phyloP scores from a whole-genome alignment of 2,113 vertebrate species.

The Asarcornis scutulata region DNA sequence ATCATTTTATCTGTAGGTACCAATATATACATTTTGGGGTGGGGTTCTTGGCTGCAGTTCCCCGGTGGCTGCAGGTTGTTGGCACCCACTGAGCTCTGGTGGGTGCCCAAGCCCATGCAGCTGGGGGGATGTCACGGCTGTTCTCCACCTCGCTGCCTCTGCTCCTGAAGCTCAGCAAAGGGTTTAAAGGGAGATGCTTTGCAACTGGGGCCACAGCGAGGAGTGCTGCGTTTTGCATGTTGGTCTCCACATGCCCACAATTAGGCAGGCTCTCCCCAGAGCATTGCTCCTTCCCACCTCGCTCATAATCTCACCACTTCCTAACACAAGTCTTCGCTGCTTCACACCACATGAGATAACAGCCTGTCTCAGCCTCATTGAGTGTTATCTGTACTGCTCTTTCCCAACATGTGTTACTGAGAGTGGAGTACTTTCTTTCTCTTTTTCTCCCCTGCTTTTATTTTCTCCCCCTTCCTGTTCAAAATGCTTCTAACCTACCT shows the following conservation, averaged over 20 bases:
- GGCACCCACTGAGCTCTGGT: not conserved
- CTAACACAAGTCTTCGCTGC: not conserved
- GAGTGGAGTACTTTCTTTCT: not conserved
- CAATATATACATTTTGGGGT: not conserved
- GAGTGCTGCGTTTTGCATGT: not conserved
- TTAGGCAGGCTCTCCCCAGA: not conserved
- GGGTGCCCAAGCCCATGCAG: not conserved
- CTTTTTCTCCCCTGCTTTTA: not conserved
- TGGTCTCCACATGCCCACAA: not conserved
- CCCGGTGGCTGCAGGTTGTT: fast-evolving
- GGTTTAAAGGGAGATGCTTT: not conserved
- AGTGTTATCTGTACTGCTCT: not conserved
- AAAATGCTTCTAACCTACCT: not conserved
- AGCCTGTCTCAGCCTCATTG: not conserved
- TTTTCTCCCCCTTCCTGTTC: not conserved
- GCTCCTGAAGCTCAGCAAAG: not conserved
- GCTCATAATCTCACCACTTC: not conserved
- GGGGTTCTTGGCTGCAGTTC: not conserved
- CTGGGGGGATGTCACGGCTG: fast-evolving
- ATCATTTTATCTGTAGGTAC: not conserved
- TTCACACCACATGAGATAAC: not conserved
- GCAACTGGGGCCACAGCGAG: not conserved
- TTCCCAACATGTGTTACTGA: not conserved
- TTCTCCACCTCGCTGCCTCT: not conserved
- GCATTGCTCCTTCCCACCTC: not conserved